These are phyloP conservation scores for Pholis gunnellus DNA, from an alignment of 2,113 vertebrate species.

Conservation along the genomic window DNA sequence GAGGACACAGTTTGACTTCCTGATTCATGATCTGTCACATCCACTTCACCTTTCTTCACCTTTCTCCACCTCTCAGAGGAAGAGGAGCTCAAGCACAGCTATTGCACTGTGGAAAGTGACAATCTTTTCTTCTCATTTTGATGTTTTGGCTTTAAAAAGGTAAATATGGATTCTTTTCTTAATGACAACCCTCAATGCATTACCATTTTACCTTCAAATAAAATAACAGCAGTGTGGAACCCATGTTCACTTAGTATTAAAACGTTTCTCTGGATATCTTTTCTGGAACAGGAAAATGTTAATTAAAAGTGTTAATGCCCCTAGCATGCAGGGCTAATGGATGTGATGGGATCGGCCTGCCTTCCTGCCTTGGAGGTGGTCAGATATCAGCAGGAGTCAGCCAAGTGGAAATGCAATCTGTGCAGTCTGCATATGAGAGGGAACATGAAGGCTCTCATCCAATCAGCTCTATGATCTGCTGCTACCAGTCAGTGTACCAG, in stretches of 20 bases:
- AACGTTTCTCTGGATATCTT: not conserved
- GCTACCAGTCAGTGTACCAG: not conserved
- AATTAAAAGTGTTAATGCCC: not conserved
- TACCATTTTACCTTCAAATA: not conserved
- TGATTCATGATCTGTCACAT: conserved; percentile 64
- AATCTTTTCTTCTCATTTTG: not conserved
- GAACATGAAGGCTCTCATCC: not conserved
- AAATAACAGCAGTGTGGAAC: too few relatives aligned
- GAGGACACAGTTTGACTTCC: conserved; percentile 59
- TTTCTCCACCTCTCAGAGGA: conserved; percentile 33
- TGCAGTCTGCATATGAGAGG: not conserved
- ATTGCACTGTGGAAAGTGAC: conserved; percentile 15
- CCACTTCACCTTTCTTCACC: conserved; percentile 53
- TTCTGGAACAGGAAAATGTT: not conserved
- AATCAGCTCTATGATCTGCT: not conserved
- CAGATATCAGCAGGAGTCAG: not conserved
- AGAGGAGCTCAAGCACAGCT: conserved; percentile 14
- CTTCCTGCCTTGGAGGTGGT: not conserved
- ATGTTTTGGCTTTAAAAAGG: not conserved
- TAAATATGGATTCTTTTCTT: not conserved
- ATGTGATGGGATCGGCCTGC: conserved; percentile 8
- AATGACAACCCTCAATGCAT: not conserved
- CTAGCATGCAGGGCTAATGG: not conserved
- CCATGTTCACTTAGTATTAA: not conserved
- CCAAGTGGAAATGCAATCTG: not conserved